Conservation (phyloP, 2,113 vertebrate species). For the Peromyscus leucopus region DNA sequence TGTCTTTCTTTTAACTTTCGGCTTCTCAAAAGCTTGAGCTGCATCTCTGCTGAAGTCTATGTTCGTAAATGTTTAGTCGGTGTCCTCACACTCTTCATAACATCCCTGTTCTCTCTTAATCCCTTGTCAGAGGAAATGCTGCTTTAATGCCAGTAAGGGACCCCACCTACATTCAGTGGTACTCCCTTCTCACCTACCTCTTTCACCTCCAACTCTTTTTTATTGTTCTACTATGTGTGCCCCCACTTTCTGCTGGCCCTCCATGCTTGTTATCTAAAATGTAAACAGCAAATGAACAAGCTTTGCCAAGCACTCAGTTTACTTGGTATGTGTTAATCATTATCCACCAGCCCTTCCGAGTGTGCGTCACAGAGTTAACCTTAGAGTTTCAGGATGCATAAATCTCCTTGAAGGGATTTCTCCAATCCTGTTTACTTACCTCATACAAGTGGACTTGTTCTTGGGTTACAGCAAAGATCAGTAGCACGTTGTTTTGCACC, state of each 20-base stretch:
- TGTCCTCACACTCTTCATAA: not conserved
- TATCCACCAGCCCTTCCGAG: slow-evolving; percentile 28
- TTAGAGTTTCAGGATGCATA: slow-evolving; percentile 34
- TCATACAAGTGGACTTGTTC: slow-evolving; percentile 92
- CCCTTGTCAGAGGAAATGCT: not conserved
- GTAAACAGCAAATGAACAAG: slow-evolving; percentile 17
- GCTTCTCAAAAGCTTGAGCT: not conserved
- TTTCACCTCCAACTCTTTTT: slow-evolving; percentile 4
- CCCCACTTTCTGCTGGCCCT: not conserved
- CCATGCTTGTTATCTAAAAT: slow-evolving; percentile 20
- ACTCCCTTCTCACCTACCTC: not conserved
- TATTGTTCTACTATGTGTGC: not conserved
- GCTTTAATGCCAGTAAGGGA: not conserved
- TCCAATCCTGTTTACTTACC: slow-evolving; percentile 86
- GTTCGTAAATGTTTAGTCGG: slow-evolving; percentile 33
- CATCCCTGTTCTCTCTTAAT: slow-evolving; percentile 23
- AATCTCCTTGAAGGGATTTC: slow-evolving; percentile 37
- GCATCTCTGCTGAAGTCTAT: not conserved
- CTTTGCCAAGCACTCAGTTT: slow-evolving; percentile 17
- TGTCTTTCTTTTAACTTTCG: slow-evolving; percentile 48
- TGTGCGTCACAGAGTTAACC: slow-evolving; percentile 52
- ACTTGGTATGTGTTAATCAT: slow-evolving; percentile 61
- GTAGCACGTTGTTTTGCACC: slow-evolving; percentile 95
- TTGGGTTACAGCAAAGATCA: slow-evolving; percentile 97
- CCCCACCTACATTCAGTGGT: not conserved